phyloP scores from a whole-genome alignment of 2,113 vertebrate species.

The Puffinus mauretanicus region DNA sequence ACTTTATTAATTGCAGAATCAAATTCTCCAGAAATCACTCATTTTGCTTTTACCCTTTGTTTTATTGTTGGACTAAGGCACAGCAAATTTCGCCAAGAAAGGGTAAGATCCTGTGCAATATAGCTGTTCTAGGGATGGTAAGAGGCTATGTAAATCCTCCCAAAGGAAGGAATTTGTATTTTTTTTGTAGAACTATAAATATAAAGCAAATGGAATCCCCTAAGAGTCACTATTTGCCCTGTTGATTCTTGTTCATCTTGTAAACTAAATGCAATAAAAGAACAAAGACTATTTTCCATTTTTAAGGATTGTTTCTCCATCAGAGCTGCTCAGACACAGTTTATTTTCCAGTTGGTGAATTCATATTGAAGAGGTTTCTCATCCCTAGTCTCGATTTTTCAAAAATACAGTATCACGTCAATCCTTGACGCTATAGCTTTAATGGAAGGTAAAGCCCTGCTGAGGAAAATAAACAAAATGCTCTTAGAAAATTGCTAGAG shows the following conservation, averaged over 20 bases:
- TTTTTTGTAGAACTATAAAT: slow-evolving; percentile 32
- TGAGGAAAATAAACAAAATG: background rate
- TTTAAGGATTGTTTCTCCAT: slow-evolving; percentile 30
- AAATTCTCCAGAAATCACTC: slow-evolving; percentile 43
- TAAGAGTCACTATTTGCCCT: slow-evolving; percentile 30
- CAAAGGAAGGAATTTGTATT: slow-evolving; percentile 4
- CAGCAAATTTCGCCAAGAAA: slow-evolving; percentile 38
- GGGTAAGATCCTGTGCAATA: slow-evolving; percentile 22
- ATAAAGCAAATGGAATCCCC: slow-evolving; percentile 46
- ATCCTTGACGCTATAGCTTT: background rate
- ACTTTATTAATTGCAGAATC: slow-evolving; percentile 41
- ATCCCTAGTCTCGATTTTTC: background rate
- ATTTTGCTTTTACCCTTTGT: slow-evolving; percentile 50
- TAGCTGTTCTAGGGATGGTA: background rate
- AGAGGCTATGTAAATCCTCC: background rate
- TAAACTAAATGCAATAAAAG: slow-evolving; percentile 59
- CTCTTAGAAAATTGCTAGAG: background rate
- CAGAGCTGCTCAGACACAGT: slow-evolving; percentile 19
- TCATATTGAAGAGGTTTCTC: background rate
- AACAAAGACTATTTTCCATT: slow-evolving; percentile 25
- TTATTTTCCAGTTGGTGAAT: background rate
- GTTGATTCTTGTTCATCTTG: background rate
- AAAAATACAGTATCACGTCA: background rate
- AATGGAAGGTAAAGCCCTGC: background rate
- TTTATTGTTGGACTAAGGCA: slow-evolving; percentile 23